Percentiles rank a stretch among this genome's conserved stretches.
Evolutionary conservation across 2,888 invertebrate genomes (phyloP).

Genomic region (Lasioglossum pauxillum): DNA sequence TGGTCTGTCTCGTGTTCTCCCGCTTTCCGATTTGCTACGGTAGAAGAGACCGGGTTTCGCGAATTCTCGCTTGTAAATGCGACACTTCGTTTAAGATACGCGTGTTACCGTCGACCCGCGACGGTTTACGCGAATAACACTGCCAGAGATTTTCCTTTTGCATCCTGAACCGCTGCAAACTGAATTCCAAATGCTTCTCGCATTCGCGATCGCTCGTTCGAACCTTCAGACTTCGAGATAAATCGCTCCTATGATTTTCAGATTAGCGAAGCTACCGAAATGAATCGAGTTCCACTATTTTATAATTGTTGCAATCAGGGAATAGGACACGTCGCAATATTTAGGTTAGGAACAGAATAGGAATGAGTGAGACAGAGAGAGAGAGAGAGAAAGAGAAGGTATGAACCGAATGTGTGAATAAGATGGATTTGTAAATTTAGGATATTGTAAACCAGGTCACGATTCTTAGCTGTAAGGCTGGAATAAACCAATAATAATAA

Average conservation of each 20-base stretch:
- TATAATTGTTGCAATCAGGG: background rate
- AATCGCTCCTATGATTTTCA: background rate
- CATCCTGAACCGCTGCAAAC: background rate
- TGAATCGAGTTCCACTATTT: background rate
- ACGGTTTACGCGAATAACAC: background rate
- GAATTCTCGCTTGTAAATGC: background rate
- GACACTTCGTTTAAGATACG: slow-evolving; percentile 6
- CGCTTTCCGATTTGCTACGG: background rate
- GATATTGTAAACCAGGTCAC: no score
- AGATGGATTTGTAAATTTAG: no score
- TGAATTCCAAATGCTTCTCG: background rate
- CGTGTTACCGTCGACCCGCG: background rate
- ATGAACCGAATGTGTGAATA: no score
- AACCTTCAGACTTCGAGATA: background rate
- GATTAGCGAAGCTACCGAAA: background rate
- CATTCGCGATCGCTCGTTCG: background rate
- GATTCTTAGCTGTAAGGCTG: no score
- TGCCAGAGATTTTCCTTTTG: background rate
- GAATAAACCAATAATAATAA: no score
- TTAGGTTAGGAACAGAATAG: no score
- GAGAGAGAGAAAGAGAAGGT: no score
- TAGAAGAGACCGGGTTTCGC: background rate
- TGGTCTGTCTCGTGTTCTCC: background rate
- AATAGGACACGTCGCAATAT: no score
- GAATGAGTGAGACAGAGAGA: no score